Percentiles rank a stretch among this genome's conserved stretches.
These are phyloP conservation scores for Scophthalmus maximus DNA, from an alignment of 2,113 vertebrate genomes.

Conservation along the genomic window DNA sequence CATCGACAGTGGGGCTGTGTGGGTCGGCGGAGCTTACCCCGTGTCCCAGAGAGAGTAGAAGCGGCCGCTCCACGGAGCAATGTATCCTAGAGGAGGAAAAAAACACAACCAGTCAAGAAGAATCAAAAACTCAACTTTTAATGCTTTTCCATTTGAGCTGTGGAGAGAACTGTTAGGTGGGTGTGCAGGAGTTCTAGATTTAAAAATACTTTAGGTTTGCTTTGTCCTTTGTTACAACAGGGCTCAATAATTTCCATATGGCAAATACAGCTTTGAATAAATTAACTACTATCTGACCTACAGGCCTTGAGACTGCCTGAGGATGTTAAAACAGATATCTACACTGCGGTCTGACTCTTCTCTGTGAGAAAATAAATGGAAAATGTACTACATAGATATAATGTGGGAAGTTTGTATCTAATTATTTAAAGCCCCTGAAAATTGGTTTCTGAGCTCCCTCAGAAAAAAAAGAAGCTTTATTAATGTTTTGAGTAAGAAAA, in stretches of 20 bases:
- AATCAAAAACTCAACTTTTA: background rate
- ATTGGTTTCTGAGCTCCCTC: background rate
- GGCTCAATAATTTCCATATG: background rate
- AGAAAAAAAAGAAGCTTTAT: no score
- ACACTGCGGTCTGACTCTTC: background rate
- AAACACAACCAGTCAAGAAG: constrained; percentile 29
- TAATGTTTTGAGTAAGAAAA: no score
- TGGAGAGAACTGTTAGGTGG: background rate
- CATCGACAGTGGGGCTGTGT: constrained; percentile 36
- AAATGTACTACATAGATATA: background rate
- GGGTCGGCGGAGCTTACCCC: constrained; percentile 87
- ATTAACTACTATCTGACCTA: constrained; percentile 28
- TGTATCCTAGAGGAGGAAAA: constrained; percentile 87
- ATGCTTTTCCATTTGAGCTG: background rate
- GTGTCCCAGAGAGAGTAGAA: constrained; percentile 99
- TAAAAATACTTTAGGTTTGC: background rate
- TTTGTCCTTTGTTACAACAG: background rate
- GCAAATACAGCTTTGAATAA: constrained; percentile 17
- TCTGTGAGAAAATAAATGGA: no score
- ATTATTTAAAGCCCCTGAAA: background rate
- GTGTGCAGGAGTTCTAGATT: background rate
- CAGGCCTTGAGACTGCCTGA: background rate
- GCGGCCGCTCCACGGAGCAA: constrained; percentile 98
- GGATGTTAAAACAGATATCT: background rate
- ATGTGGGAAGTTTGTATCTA: background rate